A percentile compares a stretch with the other conserved stretches of the same genome.
These are phyloP conservation scores for Chaunax sp. DNA, from an alignment of 2,797 vertebrate genomes.

Conservation along the genomic window DNA sequence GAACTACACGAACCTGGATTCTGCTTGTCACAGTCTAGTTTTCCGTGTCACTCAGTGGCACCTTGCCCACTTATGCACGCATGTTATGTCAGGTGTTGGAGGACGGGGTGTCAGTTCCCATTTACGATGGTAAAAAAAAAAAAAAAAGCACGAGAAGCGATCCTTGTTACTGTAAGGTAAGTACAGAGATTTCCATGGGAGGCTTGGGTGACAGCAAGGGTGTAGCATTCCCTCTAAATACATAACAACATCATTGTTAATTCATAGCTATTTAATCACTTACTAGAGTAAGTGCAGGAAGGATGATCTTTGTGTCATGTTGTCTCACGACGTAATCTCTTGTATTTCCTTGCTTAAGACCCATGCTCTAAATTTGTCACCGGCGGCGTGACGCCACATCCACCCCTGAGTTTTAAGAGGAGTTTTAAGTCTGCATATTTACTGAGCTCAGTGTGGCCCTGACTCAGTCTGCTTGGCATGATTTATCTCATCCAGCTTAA, in stretches of 20 bases:
- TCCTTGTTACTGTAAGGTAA: constrained; percentile 77
- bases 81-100: constrained; percentile 56
- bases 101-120: constrained; percentile 59
- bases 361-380: constrained; percentile 51
- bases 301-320: constrained; percentile 71
- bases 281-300: constrained; percentile 65
- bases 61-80: constrained; percentile 51
- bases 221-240: constrained; percentile 79
- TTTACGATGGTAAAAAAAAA: constrained; percentile 44
- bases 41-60: constrained; percentile 74
- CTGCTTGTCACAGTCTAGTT: constrained; percentile 61
- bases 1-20: constrained; percentile 61
- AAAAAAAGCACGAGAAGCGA: constrained; percentile 30
- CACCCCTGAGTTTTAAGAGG: constrained; percentile 52
- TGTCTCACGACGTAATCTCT: constrained; percentile 63
- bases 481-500: constrained; percentile 74
- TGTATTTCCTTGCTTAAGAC: constrained; percentile 57
- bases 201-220: constrained; percentile 70
- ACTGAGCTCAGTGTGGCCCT: constrained; percentile 50
- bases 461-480: constrained; percentile 59
- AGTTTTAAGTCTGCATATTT: constrained; percentile 59
- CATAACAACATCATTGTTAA: constrained; percentile 78
- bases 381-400: constrained; percentile 35
- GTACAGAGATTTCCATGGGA: constrained; percentile 77
- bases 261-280: constrained; percentile 80